phyloP scores from a whole-genome alignment of 2,797 vertebrate species.

The Threskiornis aethiopicus region DNA sequence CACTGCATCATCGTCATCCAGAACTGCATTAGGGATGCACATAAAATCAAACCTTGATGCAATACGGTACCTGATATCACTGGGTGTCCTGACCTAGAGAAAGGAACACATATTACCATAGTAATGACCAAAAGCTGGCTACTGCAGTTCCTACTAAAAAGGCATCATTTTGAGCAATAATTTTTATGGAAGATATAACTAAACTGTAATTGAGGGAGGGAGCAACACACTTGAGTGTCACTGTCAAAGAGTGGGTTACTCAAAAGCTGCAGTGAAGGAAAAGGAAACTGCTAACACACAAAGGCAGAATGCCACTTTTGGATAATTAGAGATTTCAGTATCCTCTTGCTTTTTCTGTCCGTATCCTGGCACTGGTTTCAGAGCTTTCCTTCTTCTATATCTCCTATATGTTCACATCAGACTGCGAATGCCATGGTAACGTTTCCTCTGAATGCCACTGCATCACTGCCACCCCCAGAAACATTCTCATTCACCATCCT shows the following conservation, averaged over 20 bases:
- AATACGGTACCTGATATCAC: neutral
- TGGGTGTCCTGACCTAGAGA: neutral
- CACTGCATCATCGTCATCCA: neutral
- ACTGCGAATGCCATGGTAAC: conserved; percentile 45
- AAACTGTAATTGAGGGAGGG: neutral
- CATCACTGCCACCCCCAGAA: conserved; percentile 37
- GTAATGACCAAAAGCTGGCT: neutral
- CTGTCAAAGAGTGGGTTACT: neutral
- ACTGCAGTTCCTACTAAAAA: neutral
- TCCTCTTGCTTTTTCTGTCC: neutral
- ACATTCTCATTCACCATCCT: conserved; percentile 54
- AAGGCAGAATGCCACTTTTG: neutral
- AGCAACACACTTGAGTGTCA: neutral
- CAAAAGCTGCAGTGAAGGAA: neutral
- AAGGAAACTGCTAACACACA: neutral
- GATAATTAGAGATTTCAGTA: conserved; percentile 11
- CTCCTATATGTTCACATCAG: conserved; percentile 23
- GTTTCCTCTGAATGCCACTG: neutral
- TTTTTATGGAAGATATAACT: neutral
- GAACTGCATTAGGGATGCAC: neutral
- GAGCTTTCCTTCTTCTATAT: neutral
- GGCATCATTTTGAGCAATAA: neutral
- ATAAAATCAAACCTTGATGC: neutral
- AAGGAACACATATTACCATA: neutral
- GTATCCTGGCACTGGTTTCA: neutral